These are phyloP conservation scores for Myotis myotis DNA, from an alignment of 2,797 vertebrate species.

Conservation along the genomic window DNA sequence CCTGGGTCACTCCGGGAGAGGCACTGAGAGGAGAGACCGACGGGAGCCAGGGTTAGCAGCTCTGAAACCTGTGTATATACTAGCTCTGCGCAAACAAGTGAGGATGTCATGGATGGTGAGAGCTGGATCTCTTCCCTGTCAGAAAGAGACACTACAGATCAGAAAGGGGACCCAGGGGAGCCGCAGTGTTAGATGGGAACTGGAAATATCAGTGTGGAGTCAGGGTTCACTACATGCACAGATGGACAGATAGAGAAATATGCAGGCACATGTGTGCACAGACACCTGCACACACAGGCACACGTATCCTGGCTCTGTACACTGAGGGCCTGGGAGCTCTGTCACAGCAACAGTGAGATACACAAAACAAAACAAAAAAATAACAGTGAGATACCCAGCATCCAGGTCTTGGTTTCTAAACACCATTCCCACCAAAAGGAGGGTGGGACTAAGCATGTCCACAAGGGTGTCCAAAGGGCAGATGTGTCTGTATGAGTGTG, in stretches of 20 bases:
- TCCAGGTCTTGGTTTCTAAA: neutral
- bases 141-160: neutral
- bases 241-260: neutral
- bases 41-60: neutral
- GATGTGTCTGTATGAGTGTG: accelerated
- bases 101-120: neutral
- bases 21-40: neutral
- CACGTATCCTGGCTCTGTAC: neutral
- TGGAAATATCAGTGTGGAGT: neutral
- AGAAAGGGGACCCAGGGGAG: neutral
- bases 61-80: neutral
- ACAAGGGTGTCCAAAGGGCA: accelerated
- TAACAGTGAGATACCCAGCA: accelerated
- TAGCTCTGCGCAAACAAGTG: neutral
- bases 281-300: neutral
- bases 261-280: neutral
- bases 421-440: neutral
- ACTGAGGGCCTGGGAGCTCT: neutral
- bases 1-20: neutral
- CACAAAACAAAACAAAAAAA: too few relatives aligned
- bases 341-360: neutral
- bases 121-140: neutral
- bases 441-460: accelerated
- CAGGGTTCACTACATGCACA: neutral
- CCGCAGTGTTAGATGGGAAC: accelerated